Evolutionary conservation across 1,140 invertebrate species (phyloP), one percentile per base, ranked within the genome.

Genomic region (Megathymus violae): DNA sequence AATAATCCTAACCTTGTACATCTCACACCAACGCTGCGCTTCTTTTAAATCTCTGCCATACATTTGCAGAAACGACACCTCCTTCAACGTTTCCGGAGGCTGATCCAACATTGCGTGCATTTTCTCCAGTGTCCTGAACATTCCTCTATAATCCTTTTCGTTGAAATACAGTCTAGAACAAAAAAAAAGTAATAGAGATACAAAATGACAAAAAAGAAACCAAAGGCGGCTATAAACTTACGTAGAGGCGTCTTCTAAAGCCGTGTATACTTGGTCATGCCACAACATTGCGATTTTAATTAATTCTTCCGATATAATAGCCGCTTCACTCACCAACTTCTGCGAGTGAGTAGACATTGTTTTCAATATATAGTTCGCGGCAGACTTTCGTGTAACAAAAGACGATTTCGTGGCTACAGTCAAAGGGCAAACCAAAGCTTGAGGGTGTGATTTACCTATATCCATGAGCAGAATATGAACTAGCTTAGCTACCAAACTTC

Each of bases 211-310:
- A n/a, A n/a, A n/a, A n/a, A n/a, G n/a, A n/a, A n/a, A n/a, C n/a
- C n/a, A n/a, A n/a, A n/a, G n/a, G n/a, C 25, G 11, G 4, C 9
- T 17, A 31, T 17, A 27, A 11, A 68, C 40, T 51, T 71, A 89
- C 83, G 97, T 92, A 11, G 97, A 58, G 0, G 99, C 98, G 92
- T 99, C 99, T 87, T 99, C 99, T 4, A 99, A 85, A 0, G 98
- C 98, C 88, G 99, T 98, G 83, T 99, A 97, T 98, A 99, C 99
- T 67, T 99, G 95, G 85, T 99, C 99, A 87, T 99, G 99, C 99
- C 99, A 99, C 0, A 99, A 90, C 62, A 99, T 99, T 3, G 99
- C 98, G 0, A 99, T 98, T 56, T 99, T 93, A 48, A 99, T 99
- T 15, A 99, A 91, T 85, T 99, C 99, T 74, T 99, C 98, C 66